These are phyloP conservation scores for Allophyes oxyacanthae DNA, from an alignment of 2,888 invertebrate genomes.

Conservation along the genomic window DNA sequence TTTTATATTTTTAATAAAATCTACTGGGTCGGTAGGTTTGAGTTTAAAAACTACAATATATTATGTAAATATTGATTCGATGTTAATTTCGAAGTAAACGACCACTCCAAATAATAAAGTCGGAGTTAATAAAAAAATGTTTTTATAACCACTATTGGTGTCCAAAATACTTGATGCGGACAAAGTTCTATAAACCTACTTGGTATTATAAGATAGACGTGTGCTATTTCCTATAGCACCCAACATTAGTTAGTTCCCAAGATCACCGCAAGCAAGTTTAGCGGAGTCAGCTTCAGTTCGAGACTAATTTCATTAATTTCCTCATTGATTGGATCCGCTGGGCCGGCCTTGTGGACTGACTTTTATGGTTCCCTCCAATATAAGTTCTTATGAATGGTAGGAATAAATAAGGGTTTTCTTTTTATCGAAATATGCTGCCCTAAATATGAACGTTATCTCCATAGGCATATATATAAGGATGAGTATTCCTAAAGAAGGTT, in stretches of 20 bases:
- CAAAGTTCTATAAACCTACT: slow-evolving; percentile 16
- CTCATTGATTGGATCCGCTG: slow-evolving; percentile 71
- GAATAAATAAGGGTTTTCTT: slow-evolving; percentile 31
- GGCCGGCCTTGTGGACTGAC: slow-evolving; percentile 46
- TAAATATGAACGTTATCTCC: slow-evolving; percentile 2
- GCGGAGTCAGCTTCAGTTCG: slow-evolving; percentile 57
- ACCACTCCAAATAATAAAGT: too few species aligned
- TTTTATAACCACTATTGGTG: too few species aligned
- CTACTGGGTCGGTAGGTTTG: too few species aligned
- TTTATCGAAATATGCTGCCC: slow-evolving; percentile 27
- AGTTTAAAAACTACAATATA: too few species aligned
- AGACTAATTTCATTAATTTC: slow-evolving; percentile 79
- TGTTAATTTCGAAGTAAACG: too few species aligned
- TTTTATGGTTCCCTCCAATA: slow-evolving; percentile 45
- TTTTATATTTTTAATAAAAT: too few species aligned
- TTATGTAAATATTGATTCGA: too few species aligned
- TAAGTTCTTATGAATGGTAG: slow-evolving; percentile 35
- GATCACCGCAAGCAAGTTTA: slow-evolving; percentile 63
- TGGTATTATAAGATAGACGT: too few species aligned
- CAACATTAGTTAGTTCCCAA: slow-evolving; percentile 54
- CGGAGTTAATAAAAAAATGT: too few species aligned
- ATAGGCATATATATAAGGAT: too few species aligned
- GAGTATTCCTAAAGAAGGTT: too few species aligned
- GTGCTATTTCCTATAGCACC: slow-evolving; percentile 20
- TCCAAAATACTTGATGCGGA: too few species aligned